Evolutionary conservation across 2,888 invertebrate genomes (phyloP).

Genomic region (Thymelicus sylvestris): DNA sequence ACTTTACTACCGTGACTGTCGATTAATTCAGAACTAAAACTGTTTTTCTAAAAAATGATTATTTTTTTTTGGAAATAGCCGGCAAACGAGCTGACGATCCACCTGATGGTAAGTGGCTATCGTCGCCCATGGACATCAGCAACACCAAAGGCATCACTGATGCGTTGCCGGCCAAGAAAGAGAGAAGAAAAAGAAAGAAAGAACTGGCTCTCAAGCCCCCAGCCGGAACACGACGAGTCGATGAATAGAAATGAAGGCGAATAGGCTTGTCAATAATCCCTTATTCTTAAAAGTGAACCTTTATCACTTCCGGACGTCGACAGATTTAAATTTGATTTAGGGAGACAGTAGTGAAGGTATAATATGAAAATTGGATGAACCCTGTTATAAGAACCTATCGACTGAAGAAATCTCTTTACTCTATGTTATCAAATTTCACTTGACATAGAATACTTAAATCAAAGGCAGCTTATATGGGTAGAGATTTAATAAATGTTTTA

Average conservation of each 20-base stretch:
- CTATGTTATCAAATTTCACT: background rate
- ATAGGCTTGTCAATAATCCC: conserved; percentile 21
- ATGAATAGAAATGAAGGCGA: conserved; percentile 25
- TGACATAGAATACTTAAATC: background rate
- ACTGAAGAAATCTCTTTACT: background rate
- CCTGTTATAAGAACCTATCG: conserved; percentile 4
- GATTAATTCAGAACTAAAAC: too few relatives aligned
- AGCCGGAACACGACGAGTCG: too few relatives aligned
- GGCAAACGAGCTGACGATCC: too few relatives aligned
- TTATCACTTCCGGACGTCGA: conserved; percentile 22
- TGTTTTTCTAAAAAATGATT: background rate
- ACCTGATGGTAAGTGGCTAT: too few relatives aligned
- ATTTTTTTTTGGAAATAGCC: too few relatives aligned
- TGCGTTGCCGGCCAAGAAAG: too few relatives aligned
- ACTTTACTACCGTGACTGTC: too few relatives aligned
- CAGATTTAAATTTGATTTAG: conserved; percentile 25
- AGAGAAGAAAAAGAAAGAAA: too few relatives aligned
- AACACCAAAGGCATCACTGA: too few relatives aligned
- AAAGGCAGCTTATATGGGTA: background rate
- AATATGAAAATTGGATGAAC: conserved; percentile 29
- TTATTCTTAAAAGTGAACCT: conserved; percentile 19
- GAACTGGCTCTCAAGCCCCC: too few relatives aligned
- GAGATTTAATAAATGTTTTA: too few relatives aligned
- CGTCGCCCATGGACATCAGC: too few relatives aligned
- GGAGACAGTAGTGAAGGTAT: conserved; percentile 23